phyloP scores from a whole-genome alignment of 2,888 invertebrate species.

The Habrosyne pyritoides region DNA sequence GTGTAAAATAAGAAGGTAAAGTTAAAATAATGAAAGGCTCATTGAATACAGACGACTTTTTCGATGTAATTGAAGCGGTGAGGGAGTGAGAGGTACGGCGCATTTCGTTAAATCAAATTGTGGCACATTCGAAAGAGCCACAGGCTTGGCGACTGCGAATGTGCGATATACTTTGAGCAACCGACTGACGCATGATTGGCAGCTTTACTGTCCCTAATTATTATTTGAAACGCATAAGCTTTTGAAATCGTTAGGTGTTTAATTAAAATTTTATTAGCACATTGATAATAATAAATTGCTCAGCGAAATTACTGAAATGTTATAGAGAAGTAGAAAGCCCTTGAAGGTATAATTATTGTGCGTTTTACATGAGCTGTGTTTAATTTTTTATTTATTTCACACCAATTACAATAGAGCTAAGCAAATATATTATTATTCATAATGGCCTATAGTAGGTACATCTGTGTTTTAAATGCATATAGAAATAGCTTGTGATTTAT shows the following conservation, averaged over 20 bases:
- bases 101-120: slow-evolving; percentile 1
- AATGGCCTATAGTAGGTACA: too few relatives aligned
- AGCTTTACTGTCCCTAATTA: slow-evolving; percentile 4
- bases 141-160: not conserved
- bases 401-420: too few relatives aligned
- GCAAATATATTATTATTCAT: not conserved
- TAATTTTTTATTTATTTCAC: too few relatives aligned
- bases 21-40: not conserved
- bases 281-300: not conserved
- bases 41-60: not conserved
- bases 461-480: too few relatives aligned
- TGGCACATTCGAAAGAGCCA: slow-evolving; percentile 1
- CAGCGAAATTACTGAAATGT: not conserved
- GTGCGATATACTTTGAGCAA: not conserved
- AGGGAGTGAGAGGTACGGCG: slow-evolving; percentile 6
- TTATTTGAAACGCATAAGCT: not conserved
- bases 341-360: not conserved
- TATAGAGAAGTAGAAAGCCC: not conserved
- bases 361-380: not conserved
- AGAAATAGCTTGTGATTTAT: too few relatives aligned
- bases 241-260: not conserved
- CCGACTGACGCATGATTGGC: not conserved
- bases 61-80: not conserved
- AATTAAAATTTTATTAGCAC: not conserved
- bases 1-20: not conserved